Conservation (phyloP, 2,797 vertebrate species). For the Numenius phaeopus region DNA sequence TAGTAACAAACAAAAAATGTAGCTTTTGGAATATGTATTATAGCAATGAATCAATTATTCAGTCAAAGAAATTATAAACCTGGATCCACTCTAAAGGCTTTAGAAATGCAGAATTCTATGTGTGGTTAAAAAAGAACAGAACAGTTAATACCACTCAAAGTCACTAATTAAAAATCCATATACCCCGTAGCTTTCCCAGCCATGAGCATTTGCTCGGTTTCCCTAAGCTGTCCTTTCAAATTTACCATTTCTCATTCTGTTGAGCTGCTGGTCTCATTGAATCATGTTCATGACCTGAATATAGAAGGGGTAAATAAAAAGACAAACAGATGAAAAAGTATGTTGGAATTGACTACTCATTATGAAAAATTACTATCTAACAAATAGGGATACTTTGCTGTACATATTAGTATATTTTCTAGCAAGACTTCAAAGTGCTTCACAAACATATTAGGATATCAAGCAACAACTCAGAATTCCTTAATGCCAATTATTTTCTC, state of each 20-base stretch:
- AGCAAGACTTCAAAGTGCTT: neutral
- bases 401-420: neutral
- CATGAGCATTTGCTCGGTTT: neutral
- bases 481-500: neutral
- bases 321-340: neutral
- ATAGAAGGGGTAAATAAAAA: neutral
- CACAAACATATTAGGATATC: neutral
- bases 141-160: neutral
- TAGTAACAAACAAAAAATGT: neutral
- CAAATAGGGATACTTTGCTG: neutral
- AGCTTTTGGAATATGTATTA: neutral
- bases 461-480: neutral
- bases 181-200: neutral
- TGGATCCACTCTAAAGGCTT: neutral
- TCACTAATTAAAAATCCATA: neutral
- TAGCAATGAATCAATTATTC: neutral
- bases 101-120: neutral
- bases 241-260: neutral
- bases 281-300: neutral
- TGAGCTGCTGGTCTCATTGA: neutral
- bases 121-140: neutral
- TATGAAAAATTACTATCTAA: neutral
- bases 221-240: constrained; percentile 1
- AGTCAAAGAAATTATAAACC: neutral
- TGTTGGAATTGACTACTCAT: neutral